A percentile compares a stretch with the other conserved stretches of the same genome.
Conservation (phyloP, 2,888 invertebrate genomes). For the Amphipyra tragopoginis region DNA sequence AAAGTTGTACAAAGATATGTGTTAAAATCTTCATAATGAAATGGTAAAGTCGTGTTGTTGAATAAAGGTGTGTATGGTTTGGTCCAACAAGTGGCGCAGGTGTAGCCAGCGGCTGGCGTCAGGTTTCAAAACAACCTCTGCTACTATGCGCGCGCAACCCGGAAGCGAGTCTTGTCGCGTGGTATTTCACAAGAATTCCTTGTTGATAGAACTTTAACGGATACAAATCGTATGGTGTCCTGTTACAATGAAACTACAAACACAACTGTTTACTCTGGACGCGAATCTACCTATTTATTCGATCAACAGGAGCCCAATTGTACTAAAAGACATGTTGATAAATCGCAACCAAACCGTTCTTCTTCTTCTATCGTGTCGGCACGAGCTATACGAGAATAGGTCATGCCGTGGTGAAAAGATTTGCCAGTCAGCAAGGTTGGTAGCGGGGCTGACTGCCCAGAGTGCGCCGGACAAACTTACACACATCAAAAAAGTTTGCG, state of each 20-base stretch:
- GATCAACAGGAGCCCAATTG: too few species aligned
- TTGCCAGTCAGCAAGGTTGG: too few species aligned
- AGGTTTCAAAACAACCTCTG: slow-evolving; percentile 77
- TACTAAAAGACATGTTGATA: too few species aligned
- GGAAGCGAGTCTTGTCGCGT: slow-evolving; percentile 66
- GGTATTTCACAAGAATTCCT: slow-evolving; percentile 70
- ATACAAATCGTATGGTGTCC: slow-evolving; percentile 26
- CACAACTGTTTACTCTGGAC: slow-evolving; percentile 18
- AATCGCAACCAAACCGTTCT: too few species aligned
- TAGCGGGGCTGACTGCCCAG: too few species aligned
- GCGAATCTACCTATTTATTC: slow-evolving; percentile 13
- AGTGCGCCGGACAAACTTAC: too few species aligned
- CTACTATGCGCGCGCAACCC: slow-evolving; percentile 66
- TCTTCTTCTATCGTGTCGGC: too few species aligned
- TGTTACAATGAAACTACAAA: slow-evolving; percentile 41
- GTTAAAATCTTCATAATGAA: slow-evolving; percentile 26
- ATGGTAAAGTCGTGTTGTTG: slow-evolving; percentile 37
- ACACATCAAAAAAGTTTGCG: too few species aligned
- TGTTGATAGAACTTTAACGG: slow-evolving; percentile 52
- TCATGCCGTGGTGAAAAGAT: too few species aligned
- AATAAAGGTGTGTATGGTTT: slow-evolving; percentile 42
- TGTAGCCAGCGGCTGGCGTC: slow-evolving; percentile 59
- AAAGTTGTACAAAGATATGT: slow-evolving; percentile 17
- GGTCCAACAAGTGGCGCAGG: slow-evolving; percentile 57
- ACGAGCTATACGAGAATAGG: too few species aligned